Evolutionary conservation across 2,888 invertebrate genomes (phyloP).

Genomic region (Lymantria dispar): DNA sequence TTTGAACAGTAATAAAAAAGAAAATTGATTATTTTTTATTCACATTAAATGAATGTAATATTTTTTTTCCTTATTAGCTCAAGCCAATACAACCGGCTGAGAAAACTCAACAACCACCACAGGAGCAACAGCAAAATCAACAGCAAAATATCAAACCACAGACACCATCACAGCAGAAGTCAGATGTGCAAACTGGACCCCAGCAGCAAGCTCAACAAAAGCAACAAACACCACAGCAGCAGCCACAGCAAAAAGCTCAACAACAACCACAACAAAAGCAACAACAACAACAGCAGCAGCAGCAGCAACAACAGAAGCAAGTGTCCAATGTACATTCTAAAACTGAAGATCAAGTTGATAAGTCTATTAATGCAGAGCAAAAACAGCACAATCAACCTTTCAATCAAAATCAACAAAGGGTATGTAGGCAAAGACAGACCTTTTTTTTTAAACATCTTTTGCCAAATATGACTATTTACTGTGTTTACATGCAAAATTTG

Average conservation of each 20-base stretch:
- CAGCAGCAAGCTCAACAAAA: conserved; percentile 13
- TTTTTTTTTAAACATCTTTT: too few relatives aligned
- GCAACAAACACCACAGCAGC: conserved; percentile 26
- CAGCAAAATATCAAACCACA: conserved; percentile 17
- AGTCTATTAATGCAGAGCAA: conserved; percentile 46
- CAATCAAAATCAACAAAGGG: conserved; percentile 34
- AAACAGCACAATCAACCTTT: conserved; percentile 48
- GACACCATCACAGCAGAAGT: conserved; percentile 14
- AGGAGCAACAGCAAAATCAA: conserved; percentile 3
- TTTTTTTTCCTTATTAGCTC: conserved; percentile 13
- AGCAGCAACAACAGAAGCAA: conserved; percentile 30
- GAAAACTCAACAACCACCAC: conserved; percentile 28
- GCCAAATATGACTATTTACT: neutral
- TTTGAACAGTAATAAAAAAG: too few relatives aligned
- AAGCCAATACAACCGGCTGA: conserved; percentile 25
- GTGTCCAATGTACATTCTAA: conserved; percentile 39
- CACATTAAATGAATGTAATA: neutral
- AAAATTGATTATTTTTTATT: too few relatives aligned
- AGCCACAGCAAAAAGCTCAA: conserved; percentile 19
- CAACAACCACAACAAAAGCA: conserved; percentile 2
- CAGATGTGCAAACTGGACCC: conserved; percentile 17
- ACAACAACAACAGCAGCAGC: conserved; percentile 17
- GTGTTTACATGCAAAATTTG: neutral
- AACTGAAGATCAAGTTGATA: conserved; percentile 57
- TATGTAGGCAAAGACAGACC: conserved; percentile 7